Base-by-base conservation (phyloP, 1,140 invertebrate genomes). In the Ylistrum balloti region DNA sequence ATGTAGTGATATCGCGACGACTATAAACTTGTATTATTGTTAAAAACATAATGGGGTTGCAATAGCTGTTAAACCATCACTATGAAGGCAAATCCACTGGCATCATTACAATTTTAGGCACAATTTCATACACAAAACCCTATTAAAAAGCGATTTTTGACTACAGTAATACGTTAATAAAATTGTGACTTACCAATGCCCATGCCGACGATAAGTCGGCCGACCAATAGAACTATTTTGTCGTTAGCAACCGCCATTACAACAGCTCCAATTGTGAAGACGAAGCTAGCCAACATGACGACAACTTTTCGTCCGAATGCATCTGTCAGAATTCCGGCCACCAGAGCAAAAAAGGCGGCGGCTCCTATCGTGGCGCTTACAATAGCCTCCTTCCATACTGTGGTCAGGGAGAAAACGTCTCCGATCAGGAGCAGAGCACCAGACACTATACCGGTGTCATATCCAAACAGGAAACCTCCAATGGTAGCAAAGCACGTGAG, bases 401-500 rank as follows among this genome's bases (percentile, higher is more conserved):
- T 94, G n/a, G 34, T 85, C 17, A 95, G 93, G 7, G 93, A 87
- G 89, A 94, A 95, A 45, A 93, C 89, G n/a, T 94, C 92, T 85
- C 92, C 92, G 38, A 96, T 94, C 22, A 97, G 96, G 32, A 97
- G 94, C 97, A 97, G 97, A 17, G 97, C 97, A 7, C 97, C 97
- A 0, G 97, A 97, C 7, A 97, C 97, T 38, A 97, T 97, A 5
- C 97, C 97, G 0, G 97, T 97, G 92, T 97, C 97, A 95, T 97
- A 97, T n/a, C 97, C 97, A 93, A 97, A 97, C 7, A 97, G 95
- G 89, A 97, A 97, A 9, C 97, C 97, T 13, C 97, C 97, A 41
- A 97, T 93, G 0, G 95, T 95, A 0, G 95, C 95, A 74, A 96
- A 95, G 48, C 93, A 92, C 35, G 95, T 95, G 56, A 96, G 85